Evolutionary conservation across 23 tunicate genomes (phyloP).

Genomic region (Phallusia fumigata): DNA sequence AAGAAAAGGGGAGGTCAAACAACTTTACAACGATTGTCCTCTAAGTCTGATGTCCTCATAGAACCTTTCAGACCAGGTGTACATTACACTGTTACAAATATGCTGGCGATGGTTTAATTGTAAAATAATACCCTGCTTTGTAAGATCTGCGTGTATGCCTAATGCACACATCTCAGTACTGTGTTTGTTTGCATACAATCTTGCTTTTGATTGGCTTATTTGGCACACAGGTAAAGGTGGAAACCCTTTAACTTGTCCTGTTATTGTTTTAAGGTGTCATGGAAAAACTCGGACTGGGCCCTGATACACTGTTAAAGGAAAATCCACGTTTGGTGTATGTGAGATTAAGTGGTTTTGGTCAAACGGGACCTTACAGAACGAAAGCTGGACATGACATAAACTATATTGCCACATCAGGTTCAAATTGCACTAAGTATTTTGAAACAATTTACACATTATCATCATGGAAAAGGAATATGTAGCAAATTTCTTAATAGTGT

Average conservation of each 20-base stretch:
- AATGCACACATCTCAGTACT: no score
- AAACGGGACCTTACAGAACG: conserved; percentile 68
- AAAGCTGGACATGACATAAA: conserved; percentile 98
- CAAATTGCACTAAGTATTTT: no score
- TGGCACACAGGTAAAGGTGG: no score
- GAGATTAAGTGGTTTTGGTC: conserved; percentile 93
- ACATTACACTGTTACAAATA: neutral
- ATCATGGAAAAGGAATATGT: no score
- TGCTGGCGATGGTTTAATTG: no score
- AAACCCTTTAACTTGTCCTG: no score
- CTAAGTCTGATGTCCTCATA: conserved; percentile 77
- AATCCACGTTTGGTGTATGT: conserved; percentile 78
- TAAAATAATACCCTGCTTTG: no score
- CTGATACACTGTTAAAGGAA: conserved; percentile 54
- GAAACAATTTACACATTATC: no score
- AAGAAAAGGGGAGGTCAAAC: conserved; percentile 48
- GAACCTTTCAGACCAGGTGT: conserved; percentile 97
- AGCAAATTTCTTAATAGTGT: no score
- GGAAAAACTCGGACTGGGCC: conserved; percentile 91
- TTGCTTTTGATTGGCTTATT: no score
- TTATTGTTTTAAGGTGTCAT: conserved; percentile 55
- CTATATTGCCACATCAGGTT: conserved; percentile 94
- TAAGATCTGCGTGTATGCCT: no score
- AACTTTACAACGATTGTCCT: conserved; percentile 42
- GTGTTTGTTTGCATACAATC: no score